Base-by-base conservation (phyloP, 2,888 invertebrate species). In the Callyntrura guangdongensis region DNA sequence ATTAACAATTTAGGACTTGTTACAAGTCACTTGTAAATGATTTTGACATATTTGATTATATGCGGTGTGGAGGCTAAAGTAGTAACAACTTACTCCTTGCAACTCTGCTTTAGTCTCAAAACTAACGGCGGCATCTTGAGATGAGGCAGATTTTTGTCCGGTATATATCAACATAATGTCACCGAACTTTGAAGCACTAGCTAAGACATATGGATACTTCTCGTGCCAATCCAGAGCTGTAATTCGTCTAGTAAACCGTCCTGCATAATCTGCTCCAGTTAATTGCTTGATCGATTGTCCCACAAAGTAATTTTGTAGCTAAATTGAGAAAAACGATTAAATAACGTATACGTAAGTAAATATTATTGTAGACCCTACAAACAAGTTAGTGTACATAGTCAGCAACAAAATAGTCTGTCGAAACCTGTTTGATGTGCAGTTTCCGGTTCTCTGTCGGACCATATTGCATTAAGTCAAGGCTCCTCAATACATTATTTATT, bases 161-260 rank as follows among this genome's bases (percentile, higher is more conserved):
- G 81, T 53, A 2, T n/a, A n/a, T n/a, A 91, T 86, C 25, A 91
- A 9, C 25, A 86, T 59, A 59, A 92, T 91, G 56, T 92, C 92
- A 0, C 93, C 93, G 64, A 89, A 90, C 86, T 94, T 94, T 11
- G 89, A 91, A 9, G 91, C 93, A 53, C 88, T 91, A 0, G 91
- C 93, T 8, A 92, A 25, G 0, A 85, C 22, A 49, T 90, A 92
- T 2, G 93, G 93, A 59, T 86, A 56, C 17, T 74, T 85, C 12
- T 91, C 89, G 72, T 93, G 93, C 93, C 93, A 93, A 4, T 64
- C 47, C 0, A 93, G 0, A 11, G 92, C 47, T 12, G 92, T 92
- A 9, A 92, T 92, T 12, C 92, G 87, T 77, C 69, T 45, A 0
- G 72, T 59, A 53, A 90, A 91, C 12, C 49, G 36, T 5, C 72